phyloP scores from a whole-genome alignment of 2,113 vertebrate species.

The Anhinga rufa region DNA sequence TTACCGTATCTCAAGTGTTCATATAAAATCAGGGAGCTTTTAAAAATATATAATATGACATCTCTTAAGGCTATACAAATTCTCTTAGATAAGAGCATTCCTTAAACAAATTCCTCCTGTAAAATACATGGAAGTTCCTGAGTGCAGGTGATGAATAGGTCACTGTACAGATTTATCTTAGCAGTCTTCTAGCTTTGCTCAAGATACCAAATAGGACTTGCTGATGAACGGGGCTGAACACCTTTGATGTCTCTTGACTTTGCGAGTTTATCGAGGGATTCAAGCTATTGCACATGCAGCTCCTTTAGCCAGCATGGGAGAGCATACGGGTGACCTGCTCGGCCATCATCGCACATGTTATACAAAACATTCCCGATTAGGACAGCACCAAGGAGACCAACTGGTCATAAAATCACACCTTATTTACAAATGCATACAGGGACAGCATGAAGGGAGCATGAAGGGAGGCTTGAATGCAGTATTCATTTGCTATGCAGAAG shows the following conservation, averaged over 20 bases:
- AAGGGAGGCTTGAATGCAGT: not conserved
- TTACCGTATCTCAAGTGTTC: not conserved
- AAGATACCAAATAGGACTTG: not conserved
- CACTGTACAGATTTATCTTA: not conserved
- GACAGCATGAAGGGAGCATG: not conserved
- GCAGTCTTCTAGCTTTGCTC: not conserved
- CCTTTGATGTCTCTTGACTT: not conserved
- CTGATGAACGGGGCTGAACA: not conserved
- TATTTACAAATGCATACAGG: not conserved
- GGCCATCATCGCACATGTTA: fast-evolving
- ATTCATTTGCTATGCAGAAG: not conserved
- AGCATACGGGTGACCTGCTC: not conserved
- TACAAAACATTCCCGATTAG: not conserved
- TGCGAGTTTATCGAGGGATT: not conserved
- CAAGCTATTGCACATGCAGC: not conserved
- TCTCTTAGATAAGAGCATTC: slow-evolving; percentile 31
- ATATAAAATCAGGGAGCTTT: slow-evolving; percentile 1
- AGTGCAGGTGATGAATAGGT: not conserved
- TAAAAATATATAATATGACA: slow-evolving; percentile 9
- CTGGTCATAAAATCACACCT: not conserved
- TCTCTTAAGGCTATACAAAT: not conserved
- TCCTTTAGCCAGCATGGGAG: not conserved
- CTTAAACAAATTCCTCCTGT: slow-evolving; percentile 18
- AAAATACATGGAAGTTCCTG: not conserved
- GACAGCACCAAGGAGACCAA: not conserved